Evolutionary conservation across 2,888 invertebrate genomes (phyloP).

Genomic region (Trachelus stipa): DNA sequence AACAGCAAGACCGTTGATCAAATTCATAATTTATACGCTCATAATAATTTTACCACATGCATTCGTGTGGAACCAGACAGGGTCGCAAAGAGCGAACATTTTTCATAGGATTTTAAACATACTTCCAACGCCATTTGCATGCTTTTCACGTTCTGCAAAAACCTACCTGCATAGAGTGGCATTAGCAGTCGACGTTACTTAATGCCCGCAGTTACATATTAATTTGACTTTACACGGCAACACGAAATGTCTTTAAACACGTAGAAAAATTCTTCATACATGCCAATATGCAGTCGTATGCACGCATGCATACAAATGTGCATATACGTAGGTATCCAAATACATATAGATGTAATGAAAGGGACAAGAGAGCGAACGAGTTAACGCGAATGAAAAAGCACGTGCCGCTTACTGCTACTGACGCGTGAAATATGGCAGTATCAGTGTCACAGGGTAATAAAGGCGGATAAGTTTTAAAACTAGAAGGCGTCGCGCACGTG

Average conservation of each 20-base stretch:
- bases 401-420: background rate
- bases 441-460: slow-evolving; percentile 1
- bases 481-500: background rate
- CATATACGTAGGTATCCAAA: background rate
- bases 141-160: background rate
- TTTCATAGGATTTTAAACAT: background rate
- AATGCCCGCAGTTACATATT: background rate
- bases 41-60: background rate
- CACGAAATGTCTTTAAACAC: background rate
- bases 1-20: background rate
- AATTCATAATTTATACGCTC: background rate
- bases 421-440: background rate
- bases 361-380: background rate
- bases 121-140: background rate
- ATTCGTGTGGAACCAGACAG: background rate
- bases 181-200: background rate
- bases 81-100: background rate
- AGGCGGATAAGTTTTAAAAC: background rate
- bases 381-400: background rate
- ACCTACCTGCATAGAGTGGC: background rate
- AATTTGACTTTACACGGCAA: background rate
- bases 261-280: background rate
- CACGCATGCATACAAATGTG: background rate
- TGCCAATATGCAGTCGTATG: background rate
- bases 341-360: background rate